Evolutionary conservation across 2,113 vertebrate genomes (phyloP), one percentile per base, ranked within the genome.

Genomic region (Aptenodytes forsteri): DNA sequence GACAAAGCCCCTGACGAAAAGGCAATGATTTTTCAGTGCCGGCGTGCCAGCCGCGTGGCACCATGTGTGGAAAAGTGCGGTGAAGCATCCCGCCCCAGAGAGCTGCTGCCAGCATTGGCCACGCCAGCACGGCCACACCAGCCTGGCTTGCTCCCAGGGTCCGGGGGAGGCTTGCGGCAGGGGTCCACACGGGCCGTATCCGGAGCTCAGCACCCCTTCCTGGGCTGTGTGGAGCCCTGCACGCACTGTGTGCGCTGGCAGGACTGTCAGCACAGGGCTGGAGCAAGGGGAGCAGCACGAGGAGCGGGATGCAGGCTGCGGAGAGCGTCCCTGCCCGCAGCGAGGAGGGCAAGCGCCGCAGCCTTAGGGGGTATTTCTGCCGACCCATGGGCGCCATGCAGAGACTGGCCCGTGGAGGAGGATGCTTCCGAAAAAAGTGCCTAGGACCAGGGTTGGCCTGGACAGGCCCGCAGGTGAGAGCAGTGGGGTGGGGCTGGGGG

Each of bases 221-320:
- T 1, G 0, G 8, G 40, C 87, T 22, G 42, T 8, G 19, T 0
- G 5, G 42, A 29, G 89, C 73, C 76, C 90, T 99, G 98, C 98
- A 98, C 3, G 42, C 97, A 0, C 87, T 99, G 49, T 98, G 98
- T 61, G 97, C 91, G 2, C 97, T 99, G 95, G 95, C 96, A 7
- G 96, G 98, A 62, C 97, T 98, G 79, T 97, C 77, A 1, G 75
- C 96, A 40, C 97, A 97, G 76, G 94, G 93, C 95, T 98, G 98
- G 96, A 85, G 95, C 34, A 97, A 86, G 88, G 73, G 40, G 25
- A 52, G 92, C 79, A 44, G 75, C 58, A 78, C 27, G 38, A 72
- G 66, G 19, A 88, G 13, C 3, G 23, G 83, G 71, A 49, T 3
- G 67, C 86, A 73, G 67, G 52, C 82, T 55, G 73, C 13, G 5